Evolutionary conservation across 2,797 vertebrate genomes (phyloP), one percentile per base, ranked within the genome.

Genomic region (Triplophysa yarkandensis): DNA sequence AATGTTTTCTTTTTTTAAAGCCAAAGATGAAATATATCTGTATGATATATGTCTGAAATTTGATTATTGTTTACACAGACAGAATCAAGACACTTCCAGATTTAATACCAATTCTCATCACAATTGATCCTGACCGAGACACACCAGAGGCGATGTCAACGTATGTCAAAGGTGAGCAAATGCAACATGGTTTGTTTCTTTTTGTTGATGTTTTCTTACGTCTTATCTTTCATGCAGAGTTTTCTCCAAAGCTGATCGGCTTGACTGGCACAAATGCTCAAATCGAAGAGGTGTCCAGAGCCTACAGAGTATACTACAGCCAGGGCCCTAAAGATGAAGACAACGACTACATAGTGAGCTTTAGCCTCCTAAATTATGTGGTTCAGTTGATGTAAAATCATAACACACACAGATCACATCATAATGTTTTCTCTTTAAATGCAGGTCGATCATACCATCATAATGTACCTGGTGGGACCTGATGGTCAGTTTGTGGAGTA

Each of bases 361-460:
- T 10, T 28, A 17, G 28, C 71, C 6, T 4, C 1, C 36, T 34
- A 4, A 68, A 46, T 23, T 2, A 52, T 3, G 16, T 17, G 44
- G 23, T 44, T 28, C 4, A 39, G 11, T 17, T 5, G 5, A 36
- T 23, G 6, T n/a, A 27, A 27, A 55, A 14, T 10, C 43, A 17
- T 17, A 17, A 50, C 5, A 11, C 3, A 9, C 19, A 19, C 46
- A 3, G 14, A 2, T 61, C 41, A 27, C 10, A 27, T 64, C 16
- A 21, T 44, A 63, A 41, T 68, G 43, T n/a, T 73, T 58, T 2
- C n/a, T 9, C 7, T 21, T 13, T 43, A n/a, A 58, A 39, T 25
- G 11, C 86, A 99, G 98, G 96, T 99, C n/a, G 97, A 99, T 83
- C 98, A 98, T 87, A 98, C 95, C 0, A 99, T 99, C 85, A 97